Base-by-base conservation (phyloP, 2,888 invertebrate genomes). In the Vandiemenella viatica region DNA sequence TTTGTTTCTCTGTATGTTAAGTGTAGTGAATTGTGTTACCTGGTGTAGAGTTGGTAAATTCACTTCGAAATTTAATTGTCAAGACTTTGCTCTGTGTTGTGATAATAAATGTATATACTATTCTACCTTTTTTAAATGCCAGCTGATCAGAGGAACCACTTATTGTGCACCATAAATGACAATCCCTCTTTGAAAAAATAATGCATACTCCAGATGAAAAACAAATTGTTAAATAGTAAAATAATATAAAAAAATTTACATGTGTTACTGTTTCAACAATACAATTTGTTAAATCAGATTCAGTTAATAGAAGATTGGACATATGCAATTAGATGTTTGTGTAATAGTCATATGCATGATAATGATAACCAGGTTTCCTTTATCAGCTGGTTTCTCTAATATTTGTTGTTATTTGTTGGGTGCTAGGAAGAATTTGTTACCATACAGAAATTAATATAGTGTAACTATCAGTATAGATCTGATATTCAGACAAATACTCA, bases 361-460 rank as follows among this genome's bases (percentile, higher is more conserved):
- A 48, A 47, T 49, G 51, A 49, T 54, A 52, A 50, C 48, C 54
- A 54, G 50, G 50, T 48, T 53, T 53, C 53, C 55, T 54, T 49
- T 52, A 52, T 55, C 53, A 53, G 55, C 50, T 52, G 51, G 48
- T 50, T 54, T 50, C 43, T 52, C 51, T 50, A 49, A 52, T 55
- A 51, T 54, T 53, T 51, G 52, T 55, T 55, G 55, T 55, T 55
- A 55, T 49, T 52, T 55, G 53, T 53, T 49, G 52, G 55, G 55
- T 55, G 55, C 55, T 53, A 55, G 20, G 48, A 52, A 52, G 53
- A 53, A 52, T 52, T 55, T 50, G 51, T 55, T 55, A 52, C 52
- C 52, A 55, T 40, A 46, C 18, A 46, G 17, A 46, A 37, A 53
- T 55, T 53, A 55, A 53, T 55, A 52, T 53, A 53, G 55, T 55